Conservation (phyloP, 2,888 invertebrate genomes). For the Plagiodera versicolora region DNA sequence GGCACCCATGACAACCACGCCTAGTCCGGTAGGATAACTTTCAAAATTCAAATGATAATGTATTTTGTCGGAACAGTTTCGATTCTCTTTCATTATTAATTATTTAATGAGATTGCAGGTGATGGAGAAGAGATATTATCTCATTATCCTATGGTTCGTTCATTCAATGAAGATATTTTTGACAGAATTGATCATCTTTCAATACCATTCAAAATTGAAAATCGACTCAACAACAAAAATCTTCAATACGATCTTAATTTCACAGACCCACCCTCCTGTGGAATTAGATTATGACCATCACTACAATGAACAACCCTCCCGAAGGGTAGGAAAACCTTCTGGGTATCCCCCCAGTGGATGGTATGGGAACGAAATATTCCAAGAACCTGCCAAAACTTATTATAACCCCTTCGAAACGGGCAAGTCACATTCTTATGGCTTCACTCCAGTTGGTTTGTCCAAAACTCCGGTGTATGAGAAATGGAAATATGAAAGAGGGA, state of each 20-base stretch:
- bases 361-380: slow-evolving; percentile 33
- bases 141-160: too few relatives aligned
- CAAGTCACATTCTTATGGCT: slow-evolving; percentile 1
- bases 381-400: slow-evolving; percentile 33
- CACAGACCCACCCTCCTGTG: slow-evolving; percentile 23
- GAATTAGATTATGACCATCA: slow-evolving; percentile 16
- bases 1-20: slow-evolving; percentile 30
- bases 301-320: slow-evolving; percentile 15
- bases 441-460: not conserved
- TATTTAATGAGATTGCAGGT: too few relatives aligned
- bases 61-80: too few relatives aligned
- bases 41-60: not conserved
- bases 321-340: slow-evolving; percentile 29
- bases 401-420: slow-evolving; percentile 32
- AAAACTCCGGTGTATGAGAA: not conserved
- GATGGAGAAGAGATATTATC: too few relatives aligned
- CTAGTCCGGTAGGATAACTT: slow-evolving; percentile 16
- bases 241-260: not conserved
- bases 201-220: too few relatives aligned
- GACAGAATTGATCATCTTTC: too few relatives aligned
- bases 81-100: too few relatives aligned
- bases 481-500: not conserved
- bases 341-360: slow-evolving; percentile 34
- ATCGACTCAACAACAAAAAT: too few relatives aligned
- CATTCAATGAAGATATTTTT: too few relatives aligned